Base-by-base conservation (phyloP, 2,797 vertebrate species). In the Pygocentrus nattereri region DNA sequence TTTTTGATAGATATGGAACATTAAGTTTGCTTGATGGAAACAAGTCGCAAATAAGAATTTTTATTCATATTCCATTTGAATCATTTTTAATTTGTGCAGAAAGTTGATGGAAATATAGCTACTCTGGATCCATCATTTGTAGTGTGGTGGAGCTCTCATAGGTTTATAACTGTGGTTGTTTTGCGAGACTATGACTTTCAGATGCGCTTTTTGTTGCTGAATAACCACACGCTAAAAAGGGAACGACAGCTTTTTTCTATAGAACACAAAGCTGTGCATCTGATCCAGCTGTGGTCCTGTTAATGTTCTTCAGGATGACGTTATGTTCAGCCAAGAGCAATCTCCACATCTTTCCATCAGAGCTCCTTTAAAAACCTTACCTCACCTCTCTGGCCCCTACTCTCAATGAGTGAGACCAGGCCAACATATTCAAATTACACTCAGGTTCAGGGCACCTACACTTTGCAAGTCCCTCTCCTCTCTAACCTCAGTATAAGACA, bases 201-300 rank as follows among this genome's bases (percentile, higher is more conserved):
- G 27, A 34, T 8, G 61, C 5, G 30, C 5, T 64, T 18, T 27
- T 50, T 49, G 67, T 49, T 49, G 44, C 8, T 50, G 44, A 50
- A 50, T 27, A 50, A 71, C 15, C 21, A 47, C 47, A 19, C 10
- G 44, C 2, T 47, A 44, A 70, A 12, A 47, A 47, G 38, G 0
- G 38, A 16, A 13, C 12, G 5, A 41, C n/a, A 25, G 84, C 87
- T 86, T 88, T 89, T 85, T 85, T 87, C 89, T 69, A n/a, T 85
- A 90, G 88, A 81, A 90, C 88, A 91, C 90, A 44, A n/a, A 6
- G 52, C 31, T 34, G 27, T 31, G 27, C 12, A 49, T 7, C 41
- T 47, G 44, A 8, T 70, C 41, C 67, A 70, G 67, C 67, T 31
- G 23, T 12, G 30, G 18, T 44, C 12, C 34, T 78, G 34, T 56